These are phyloP conservation scores for Thaumetopoea pityocampa DNA, from an alignment of 1,140 invertebrate species.

Conservation along the genomic window DNA sequence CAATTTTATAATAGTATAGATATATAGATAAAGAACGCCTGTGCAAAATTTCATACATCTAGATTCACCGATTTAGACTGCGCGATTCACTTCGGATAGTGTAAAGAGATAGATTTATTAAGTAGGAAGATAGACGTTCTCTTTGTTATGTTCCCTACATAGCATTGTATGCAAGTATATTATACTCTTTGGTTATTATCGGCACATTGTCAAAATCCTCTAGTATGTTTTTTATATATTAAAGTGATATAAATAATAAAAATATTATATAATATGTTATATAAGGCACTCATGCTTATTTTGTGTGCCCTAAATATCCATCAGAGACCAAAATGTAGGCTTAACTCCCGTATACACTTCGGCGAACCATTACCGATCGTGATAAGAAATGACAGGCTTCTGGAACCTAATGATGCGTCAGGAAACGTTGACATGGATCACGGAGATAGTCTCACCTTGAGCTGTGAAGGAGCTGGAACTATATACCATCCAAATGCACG, in stretches of 20 bases:
- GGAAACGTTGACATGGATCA: constrained; percentile 42
- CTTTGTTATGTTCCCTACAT: too few species aligned
- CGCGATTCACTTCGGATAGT: too few species aligned
- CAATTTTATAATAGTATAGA: too few species aligned
- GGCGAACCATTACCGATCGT: constrained; percentile 51
- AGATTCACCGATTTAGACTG: too few species aligned
- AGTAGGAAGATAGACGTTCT: too few species aligned
- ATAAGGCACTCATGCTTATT: constrained; percentile 37
- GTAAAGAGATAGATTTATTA: too few species aligned
- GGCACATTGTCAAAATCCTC: too few species aligned
- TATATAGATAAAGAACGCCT: too few species aligned
- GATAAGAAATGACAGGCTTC: constrained; percentile 35
- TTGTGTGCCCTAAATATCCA: constrained; percentile 42
- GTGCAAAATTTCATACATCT: too few species aligned
- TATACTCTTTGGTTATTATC: too few species aligned
- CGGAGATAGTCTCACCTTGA: constrained; percentile 45
- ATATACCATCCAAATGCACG: constrained; percentile 37
- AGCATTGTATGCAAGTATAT: too few species aligned
- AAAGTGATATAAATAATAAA: constrained; percentile 1
- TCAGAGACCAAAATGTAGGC: constrained; percentile 31
- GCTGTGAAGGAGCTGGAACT: constrained; percentile 37
- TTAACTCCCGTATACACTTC: constrained; percentile 48
- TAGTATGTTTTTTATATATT: too few species aligned
- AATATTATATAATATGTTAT: constrained; percentile 1
- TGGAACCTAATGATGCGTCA: constrained; percentile 48